These are phyloP conservation scores for Drosophila arawakana DNA, from an alignment of 1,140 invertebrate species.

Conservation along the genomic window DNA sequence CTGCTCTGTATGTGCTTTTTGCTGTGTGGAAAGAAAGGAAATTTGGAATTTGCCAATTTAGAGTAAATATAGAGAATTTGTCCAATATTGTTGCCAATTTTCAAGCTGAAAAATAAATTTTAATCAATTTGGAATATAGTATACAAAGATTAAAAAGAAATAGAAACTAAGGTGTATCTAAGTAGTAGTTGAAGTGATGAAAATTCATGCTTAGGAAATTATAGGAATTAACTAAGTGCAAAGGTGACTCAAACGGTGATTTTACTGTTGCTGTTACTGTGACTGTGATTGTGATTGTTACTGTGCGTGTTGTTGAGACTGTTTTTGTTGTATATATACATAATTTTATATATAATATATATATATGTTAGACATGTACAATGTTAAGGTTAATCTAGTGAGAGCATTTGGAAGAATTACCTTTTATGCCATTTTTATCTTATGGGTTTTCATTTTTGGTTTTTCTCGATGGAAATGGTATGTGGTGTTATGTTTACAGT, in stretches of 20 bases:
- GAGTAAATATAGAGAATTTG: constrained; percentile 3
- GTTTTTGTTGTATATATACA: constrained; percentile 1
- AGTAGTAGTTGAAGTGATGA: not conserved
- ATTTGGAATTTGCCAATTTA: constrained; percentile 4
- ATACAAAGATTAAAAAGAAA: constrained; percentile 10
- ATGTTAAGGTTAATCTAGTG: constrained; percentile 1
- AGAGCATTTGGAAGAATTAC: constrained; percentile 47
- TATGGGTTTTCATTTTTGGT: not conserved
- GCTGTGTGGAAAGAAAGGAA: constrained; percentile 2
- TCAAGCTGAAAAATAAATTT: constrained; percentile 32
- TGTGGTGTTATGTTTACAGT: constrained; percentile 67
- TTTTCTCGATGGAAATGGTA: constrained; percentile 26
- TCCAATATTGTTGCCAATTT: constrained; percentile 25
- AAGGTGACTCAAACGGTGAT: constrained; percentile 8
- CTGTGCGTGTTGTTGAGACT: constrained; percentile 10
- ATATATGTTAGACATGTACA: not conserved
- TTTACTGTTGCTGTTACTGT: constrained; percentile 2
- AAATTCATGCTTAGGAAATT: constrained; percentile 11
- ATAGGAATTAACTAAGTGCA: constrained; percentile 19
- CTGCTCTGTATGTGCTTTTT: constrained; percentile 10
- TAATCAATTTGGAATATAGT: constrained; percentile 11
- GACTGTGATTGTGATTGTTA: constrained; percentile 6
- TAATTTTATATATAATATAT: not conserved
- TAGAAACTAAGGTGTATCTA: not conserved
- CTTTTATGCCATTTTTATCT: constrained; percentile 18